Conservation (phyloP, 1,140 invertebrate species). For the Drosophila nebulosa region DNA sequence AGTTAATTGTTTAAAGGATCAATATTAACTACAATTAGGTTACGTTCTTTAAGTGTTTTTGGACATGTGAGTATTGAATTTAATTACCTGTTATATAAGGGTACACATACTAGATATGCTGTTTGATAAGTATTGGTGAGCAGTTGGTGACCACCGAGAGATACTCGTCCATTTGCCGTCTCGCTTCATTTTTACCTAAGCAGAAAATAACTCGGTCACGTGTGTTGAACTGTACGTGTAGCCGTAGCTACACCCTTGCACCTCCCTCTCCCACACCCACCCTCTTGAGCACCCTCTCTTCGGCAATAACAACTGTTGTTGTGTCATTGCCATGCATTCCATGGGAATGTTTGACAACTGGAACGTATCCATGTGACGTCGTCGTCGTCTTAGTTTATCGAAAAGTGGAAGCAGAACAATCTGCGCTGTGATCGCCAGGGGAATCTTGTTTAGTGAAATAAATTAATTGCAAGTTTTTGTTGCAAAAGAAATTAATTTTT, state of each 20-base stretch:
- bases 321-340: constrained; percentile 48
- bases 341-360: constrained; percentile 43
- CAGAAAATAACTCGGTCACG: constrained; percentile 34
- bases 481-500: neutral
- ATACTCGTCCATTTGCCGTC: neutral
- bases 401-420: constrained; percentile 24
- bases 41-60: neutral
- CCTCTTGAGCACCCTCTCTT: neutral
- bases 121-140: neutral
- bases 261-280: neutral
- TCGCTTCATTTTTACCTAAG: neutral
- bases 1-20: neutral
- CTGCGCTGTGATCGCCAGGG: constrained; percentile 51
- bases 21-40: neutral
- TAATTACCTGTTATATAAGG: neutral
- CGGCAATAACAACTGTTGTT: constrained; percentile 33
- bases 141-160: neutral
- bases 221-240: constrained; percentile 9
- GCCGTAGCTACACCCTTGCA: neutral
- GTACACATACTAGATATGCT: neutral
- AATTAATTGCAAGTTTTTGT: neutral
- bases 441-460: neutral
- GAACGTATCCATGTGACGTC: constrained; percentile 15
- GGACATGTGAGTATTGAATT: neutral
- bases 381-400: constrained; percentile 7